A percentile compares a stretch with the other conserved stretches of the same genome.
Conservation (phyloP, 1,140 invertebrate genomes). For the Rhyzopertha dominica region DNA sequence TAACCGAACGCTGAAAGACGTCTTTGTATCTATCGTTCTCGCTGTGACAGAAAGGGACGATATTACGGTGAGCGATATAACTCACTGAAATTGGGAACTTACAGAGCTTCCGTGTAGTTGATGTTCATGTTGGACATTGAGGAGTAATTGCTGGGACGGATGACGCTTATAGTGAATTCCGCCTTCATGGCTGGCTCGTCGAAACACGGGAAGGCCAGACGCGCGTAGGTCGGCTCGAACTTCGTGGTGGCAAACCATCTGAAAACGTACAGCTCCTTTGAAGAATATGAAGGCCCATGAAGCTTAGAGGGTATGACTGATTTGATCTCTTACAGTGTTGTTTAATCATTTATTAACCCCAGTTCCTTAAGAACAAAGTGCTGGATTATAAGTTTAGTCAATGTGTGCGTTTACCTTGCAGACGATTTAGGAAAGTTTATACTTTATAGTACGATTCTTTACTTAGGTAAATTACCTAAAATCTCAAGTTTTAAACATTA, state of each 20-base stretch:
- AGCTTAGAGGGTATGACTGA: not conserved
- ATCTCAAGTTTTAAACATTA: too few species aligned
- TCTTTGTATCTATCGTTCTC: too few species aligned
- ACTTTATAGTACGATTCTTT: too few species aligned
- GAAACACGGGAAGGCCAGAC: constrained; percentile 81
- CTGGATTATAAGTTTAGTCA: too few species aligned
- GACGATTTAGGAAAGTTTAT: too few species aligned
- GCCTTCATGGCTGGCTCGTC: constrained; percentile 83
- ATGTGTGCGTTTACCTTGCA: too few species aligned
- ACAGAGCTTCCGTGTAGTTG: constrained; percentile 16
- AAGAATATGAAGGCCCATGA: too few species aligned
- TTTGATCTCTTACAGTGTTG: not conserved
- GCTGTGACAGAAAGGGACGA: too few species aligned
- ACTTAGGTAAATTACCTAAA: too few species aligned
- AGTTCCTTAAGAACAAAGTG: too few species aligned
- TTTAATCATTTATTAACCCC: not conserved
- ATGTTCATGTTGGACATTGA: constrained; percentile 51
- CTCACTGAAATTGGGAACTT: not conserved
- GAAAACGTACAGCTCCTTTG: too few species aligned
- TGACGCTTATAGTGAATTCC: constrained; percentile 63
- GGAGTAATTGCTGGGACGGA: constrained; percentile 49
- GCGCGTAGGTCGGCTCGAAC: constrained; percentile 73
- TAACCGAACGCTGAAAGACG: too few species aligned
- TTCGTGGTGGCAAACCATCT: constrained; percentile 76
- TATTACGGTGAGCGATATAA: not conserved